These are phyloP conservation scores for Picathartes gymnocephalus DNA, from an alignment of 2,113 vertebrate genomes.

Conservation along the genomic window DNA sequence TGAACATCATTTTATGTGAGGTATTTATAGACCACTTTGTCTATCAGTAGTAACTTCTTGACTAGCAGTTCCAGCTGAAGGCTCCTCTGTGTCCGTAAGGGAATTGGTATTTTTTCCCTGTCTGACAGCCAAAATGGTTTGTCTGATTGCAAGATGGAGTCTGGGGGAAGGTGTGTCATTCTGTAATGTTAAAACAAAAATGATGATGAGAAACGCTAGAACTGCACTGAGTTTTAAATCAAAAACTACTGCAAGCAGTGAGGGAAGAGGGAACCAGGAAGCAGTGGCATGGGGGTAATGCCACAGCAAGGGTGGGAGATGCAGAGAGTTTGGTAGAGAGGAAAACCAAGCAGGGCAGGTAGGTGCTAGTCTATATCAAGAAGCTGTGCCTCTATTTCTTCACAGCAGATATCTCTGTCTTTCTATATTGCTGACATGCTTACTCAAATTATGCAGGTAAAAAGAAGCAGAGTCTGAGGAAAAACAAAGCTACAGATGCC, in stretches of 20 bases:
- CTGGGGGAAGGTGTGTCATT: not conserved
- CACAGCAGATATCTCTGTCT: not conserved
- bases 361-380: no score
- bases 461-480: not conserved
- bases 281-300: not conserved
- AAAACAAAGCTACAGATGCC: not conserved
- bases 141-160: not conserved
- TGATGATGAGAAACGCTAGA: not conserved
- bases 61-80: not conserved
- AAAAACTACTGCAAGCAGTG: not conserved
- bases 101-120: not conserved
- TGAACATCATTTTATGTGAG: not conserved
- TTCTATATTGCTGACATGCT: not conserved
- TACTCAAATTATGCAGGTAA: not conserved
- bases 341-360: not conserved
- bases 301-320: not conserved
- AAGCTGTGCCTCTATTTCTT: not conserved
- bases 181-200: not conserved
- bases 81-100: not conserved
- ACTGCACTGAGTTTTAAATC: not conserved
- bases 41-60: not conserved
- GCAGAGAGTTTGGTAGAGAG: not conserved
- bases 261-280: not conserved
- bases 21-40: not conserved
- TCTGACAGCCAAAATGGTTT: not conserved